phyloP scores from a whole-genome alignment of 1,140 invertebrate species.

The Formica exsecta region DNA sequence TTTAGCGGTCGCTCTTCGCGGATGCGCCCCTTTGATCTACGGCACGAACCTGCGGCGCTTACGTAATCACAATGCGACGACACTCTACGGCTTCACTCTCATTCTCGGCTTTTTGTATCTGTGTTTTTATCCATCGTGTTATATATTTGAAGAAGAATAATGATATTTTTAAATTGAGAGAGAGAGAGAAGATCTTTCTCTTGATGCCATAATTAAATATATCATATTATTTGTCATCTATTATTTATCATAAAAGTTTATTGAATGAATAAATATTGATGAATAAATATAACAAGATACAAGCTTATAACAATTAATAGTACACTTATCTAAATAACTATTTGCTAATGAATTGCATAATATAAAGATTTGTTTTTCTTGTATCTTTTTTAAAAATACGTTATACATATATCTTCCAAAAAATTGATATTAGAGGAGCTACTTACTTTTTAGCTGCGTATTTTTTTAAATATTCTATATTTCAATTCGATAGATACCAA shows the following conservation, averaged over 20 bases:
- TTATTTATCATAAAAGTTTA: neutral
- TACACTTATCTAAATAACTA: neutral
- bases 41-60: conserved; percentile 24
- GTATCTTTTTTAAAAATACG: neutral
- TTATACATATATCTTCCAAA: neutral
- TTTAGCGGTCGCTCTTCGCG: conserved; percentile 6
- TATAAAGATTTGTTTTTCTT: neutral
- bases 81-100: neutral
- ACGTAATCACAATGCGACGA: conserved; percentile 11
- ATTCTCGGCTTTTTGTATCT: conserved; percentile 20
- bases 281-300: neutral
- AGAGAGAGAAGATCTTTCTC: neutral
- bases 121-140: neutral
- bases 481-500: neutral
- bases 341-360: neutral
- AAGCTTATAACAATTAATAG: neutral
- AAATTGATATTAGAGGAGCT: neutral
- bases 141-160: neutral
- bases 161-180: neutral
- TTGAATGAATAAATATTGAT: neutral
- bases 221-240: neutral
- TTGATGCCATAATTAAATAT: neutral
- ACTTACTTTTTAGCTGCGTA: neutral
- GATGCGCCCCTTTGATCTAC: neutral
- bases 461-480: neutral